Base-by-base conservation (phyloP, 2,113 vertebrate species). In the Cynopterus brachyotis region DNA sequence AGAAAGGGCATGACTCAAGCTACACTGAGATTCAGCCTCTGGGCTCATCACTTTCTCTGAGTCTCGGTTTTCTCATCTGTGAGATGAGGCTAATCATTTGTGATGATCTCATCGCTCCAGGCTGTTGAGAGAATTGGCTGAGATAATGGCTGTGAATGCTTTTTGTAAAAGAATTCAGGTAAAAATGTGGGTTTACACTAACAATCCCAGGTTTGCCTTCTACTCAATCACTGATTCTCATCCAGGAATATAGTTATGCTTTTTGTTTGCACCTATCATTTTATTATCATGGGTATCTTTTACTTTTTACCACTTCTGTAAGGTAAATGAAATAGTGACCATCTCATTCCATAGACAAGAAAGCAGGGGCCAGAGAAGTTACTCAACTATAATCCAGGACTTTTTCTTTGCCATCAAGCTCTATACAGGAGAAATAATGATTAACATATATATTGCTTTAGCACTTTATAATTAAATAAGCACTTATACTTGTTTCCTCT, bases 51-150 rank as follows among this genome's bases (percentile, higher is more conserved):
- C 45, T 76, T 94, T 59, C 79, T 94, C 62, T 85, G 12, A 50
- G 59, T 83, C 89, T 82, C 50, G 42, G 42, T 92, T 95, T 96
- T 90, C 80, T 95, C 64, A 73, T 35, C 80, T 81, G 40, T 81
- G 70, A 88, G 69, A 88, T 84, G 62, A 81, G 45, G 30, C 60
- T 72, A 78, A 80, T 72, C 73, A 89, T 81, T 62, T 91, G 35
- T 95, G 66, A 83, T 73, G 67, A 75, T 19, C 42, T 79, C 37
- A 90, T 37, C 64, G 91, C 32, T 62, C 53, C 70, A 87, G 82
- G 76, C 60, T 67, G 24, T 40, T 91, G 85, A 95, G 53, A 81
- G 81, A 80, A 89, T 47, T 80, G 35, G 40, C 85, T 84, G n/a
- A 13, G n/a, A 85, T 66, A 59, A 60, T 91, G 47, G 26, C 62